Evolutionary conservation across 2,888 invertebrate genomes (phyloP).

Genomic region (Ochropleura plecta): DNA sequence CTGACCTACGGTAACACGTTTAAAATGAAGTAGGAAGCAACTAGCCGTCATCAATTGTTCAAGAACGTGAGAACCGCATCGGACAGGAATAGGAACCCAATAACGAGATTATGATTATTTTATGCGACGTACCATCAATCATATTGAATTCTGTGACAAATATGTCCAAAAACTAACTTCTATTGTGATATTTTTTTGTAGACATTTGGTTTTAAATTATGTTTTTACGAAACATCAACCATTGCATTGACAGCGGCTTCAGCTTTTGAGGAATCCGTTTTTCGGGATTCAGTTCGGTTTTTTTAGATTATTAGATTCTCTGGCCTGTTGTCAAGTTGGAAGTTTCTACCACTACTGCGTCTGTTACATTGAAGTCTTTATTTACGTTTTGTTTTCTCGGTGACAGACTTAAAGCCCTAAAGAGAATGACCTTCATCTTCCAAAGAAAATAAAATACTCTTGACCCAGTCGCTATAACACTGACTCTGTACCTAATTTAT

Average conservation of each 20-base stretch:
- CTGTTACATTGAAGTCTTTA: background rate
- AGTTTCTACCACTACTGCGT: background rate
- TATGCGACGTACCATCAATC: too few relatives aligned
- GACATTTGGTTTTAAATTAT: background rate
- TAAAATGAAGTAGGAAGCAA: background rate
- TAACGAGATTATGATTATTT: background rate
- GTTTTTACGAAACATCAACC: background rate
- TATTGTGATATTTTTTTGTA: background rate
- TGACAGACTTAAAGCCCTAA: background rate
- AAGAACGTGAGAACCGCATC: background rate
- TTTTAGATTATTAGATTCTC: background rate
- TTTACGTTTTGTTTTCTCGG: background rate
- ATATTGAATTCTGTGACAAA: background rate
- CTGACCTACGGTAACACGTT: background rate
- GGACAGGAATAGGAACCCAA: background rate
- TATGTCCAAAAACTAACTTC: background rate
- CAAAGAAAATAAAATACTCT: background rate
- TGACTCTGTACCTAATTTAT: slow-evolving; percentile 18
- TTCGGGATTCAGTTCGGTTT: background rate
- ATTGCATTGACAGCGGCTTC: background rate
- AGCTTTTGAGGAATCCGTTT: background rate
- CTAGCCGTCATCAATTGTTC: background rate
- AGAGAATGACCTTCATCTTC: background rate
- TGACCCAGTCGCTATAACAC: slow-evolving; percentile 8
- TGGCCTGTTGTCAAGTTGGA: background rate